Conservation (phyloP, 2,888 invertebrate genomes). For the Pycnomerus fuliginosus region DNA sequence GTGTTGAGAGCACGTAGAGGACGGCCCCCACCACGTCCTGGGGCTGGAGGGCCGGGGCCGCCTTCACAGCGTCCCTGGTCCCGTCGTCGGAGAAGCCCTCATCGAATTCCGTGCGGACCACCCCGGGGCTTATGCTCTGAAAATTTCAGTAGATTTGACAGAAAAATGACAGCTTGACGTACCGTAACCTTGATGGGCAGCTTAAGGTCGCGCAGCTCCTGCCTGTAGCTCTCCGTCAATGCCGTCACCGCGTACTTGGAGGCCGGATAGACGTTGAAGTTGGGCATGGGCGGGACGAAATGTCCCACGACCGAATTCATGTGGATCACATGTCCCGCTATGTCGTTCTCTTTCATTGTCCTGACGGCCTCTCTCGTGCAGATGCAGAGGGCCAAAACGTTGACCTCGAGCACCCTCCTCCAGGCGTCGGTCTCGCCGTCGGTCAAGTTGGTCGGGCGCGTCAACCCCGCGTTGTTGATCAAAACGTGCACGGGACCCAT, state of each 20-base stretch:
- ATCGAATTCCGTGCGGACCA: conserved; percentile 10
- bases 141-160: background rate
- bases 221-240: conserved; percentile 11
- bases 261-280: conserved; percentile 16
- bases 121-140: conserved; percentile 28
- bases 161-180: background rate
- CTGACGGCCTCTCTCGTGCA: conserved; percentile 38
- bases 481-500: no score
- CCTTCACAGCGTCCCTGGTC: conserved; percentile 1
- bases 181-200: conserved; percentile 18
- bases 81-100: conserved; percentile 1
- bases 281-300: conserved; percentile 29
- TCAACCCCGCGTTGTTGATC: no score
- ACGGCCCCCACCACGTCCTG: conserved; percentile 9
- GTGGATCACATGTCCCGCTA: conserved; percentile 41
- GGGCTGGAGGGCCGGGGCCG: conserved; percentile 6
- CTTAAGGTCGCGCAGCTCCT: conserved; percentile 5
- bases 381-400: conserved; percentile 30
- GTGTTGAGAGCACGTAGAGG: conserved; percentile 9
- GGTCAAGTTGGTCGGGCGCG: no score
- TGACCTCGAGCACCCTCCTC: conserved; percentile 30
- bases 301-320: conserved; percentile 41
- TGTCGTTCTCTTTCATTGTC: conserved; percentile 34
- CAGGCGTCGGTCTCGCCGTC: conserved; percentile 33
- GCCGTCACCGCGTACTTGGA: conserved; percentile 17